Base-by-base conservation (phyloP, 2,113 vertebrate genomes). In the Toxotes jaculatrix region DNA sequence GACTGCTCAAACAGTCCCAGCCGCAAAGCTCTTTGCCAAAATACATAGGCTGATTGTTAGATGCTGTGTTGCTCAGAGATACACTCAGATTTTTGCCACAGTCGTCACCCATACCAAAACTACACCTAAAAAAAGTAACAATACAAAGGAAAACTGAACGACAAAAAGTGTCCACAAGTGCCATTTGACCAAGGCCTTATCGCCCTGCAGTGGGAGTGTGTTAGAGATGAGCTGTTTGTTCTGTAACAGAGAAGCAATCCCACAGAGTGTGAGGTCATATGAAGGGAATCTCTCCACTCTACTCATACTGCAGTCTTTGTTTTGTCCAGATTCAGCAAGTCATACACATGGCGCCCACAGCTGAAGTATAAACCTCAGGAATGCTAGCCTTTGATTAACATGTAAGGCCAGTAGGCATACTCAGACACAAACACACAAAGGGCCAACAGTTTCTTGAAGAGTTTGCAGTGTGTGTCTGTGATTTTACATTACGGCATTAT, bases 241-340 rank as follows among this genome's bases (percentile, higher is more conserved):
- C 64, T 88, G 53, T 66, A 67, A 60, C 68, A 61, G 67, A 67
- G 73, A 27, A 70, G 40, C 51, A 60, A 63, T 80, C 77, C 53
- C 77, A 61, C 64, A 12, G 79, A 70, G 74, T 63, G 59, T 91
- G 87, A 88, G 85, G 85, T 92, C 90, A 90, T 72, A 61, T 23
- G 21, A 59, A 57, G 49, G 55, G 78, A 88, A 76, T 85, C 81
- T 74, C 65, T 84, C 43, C 72, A 14, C 71, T 73, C 65, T 76
- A 32, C 67, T 82, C 68, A 91, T 66, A 91, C 83, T 90, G 83
- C 6, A 4, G 57, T 69, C 92, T 89, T 92, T 94, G 90, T 90
- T 86, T 88, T 51, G 73, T 73, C 72, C 87, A 88, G 21, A 89
- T 82, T 80, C 56, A 74, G 69, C 49, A 82, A 80, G 61, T 71